These are phyloP conservation scores for Choristoneura fumiferana DNA, from an alignment of 1,140 invertebrate genomes.

Conservation along the genomic window DNA sequence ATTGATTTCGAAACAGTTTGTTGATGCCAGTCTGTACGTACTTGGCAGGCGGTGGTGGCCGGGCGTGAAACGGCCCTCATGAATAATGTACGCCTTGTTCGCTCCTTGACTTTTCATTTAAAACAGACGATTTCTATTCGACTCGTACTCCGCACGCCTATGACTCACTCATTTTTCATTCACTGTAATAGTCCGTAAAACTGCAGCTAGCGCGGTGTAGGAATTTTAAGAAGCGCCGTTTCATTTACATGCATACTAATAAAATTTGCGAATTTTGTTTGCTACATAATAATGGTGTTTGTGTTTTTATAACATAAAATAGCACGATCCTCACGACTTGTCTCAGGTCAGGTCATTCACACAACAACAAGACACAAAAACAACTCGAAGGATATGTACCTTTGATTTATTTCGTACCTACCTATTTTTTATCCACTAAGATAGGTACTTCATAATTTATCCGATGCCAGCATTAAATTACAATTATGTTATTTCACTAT, in stretches of 20 bases:
- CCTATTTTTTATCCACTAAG: no score
- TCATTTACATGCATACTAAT: conserved; percentile 44
- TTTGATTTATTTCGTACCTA: no score
- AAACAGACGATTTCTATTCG: conserved; percentile 77
- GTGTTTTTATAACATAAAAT: no score
- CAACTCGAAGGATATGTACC: no score
- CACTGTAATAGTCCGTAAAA: conserved; percentile 71
- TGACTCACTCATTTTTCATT: conserved; percentile 75
- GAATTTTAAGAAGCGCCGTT: conserved; percentile 63
- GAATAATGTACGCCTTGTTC: conserved; percentile 71
- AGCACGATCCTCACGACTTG: no score
- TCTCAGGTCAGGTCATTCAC: no score
- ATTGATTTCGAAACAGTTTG: conserved; percentile 71
- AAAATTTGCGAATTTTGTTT: conserved; percentile 12
- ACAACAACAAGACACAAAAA: no score
- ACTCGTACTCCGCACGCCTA: conserved; percentile 69
- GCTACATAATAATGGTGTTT: not conserved
- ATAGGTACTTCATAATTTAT: no score
- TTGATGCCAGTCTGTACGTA: conserved; percentile 28
- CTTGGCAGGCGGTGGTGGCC: conserved; percentile 34
- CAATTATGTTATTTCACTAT: no score
- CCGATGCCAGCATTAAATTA: no score
- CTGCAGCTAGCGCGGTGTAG: conserved; percentile 54
- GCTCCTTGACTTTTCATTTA: conserved; percentile 73
- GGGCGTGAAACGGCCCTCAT: conserved; percentile 67